Base-by-base conservation (phyloP, 2,888 invertebrate species). In the Lissonota sp. region DNA sequence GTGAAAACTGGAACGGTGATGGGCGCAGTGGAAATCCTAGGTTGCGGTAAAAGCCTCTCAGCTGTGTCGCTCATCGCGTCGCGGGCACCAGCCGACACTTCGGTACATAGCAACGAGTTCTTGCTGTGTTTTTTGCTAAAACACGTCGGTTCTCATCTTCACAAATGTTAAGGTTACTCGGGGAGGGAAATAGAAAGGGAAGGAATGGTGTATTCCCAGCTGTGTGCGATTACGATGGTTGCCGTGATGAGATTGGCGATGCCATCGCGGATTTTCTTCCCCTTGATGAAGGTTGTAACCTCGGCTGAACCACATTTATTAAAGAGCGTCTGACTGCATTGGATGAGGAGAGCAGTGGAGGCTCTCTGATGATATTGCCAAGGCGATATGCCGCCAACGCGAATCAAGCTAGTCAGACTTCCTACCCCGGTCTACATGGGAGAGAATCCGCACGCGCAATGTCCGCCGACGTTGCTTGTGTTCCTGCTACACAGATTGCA, bases 231-330 rank as follows among this genome's bases (percentile, higher is more conserved):
- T 87, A 86, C 71, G 86, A 79, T 82, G 85, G 85, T 14, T 86
- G 86, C 85, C 87, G 87, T 88, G 89, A 87, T 89, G 88, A 88
- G 88, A 90, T 90, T 89, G 88, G 84, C 85, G 88, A 89, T 90
- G 86, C 86, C 89, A 90, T 90, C 90, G 26, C 26, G 86, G 86
- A 84, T 87, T 66, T 88, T 88, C 89, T 89, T 87, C 87, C 82
- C 86, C 84, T 84, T 90, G 90, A 90, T 90, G 90, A 90, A 90
- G 90, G 90, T 89, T 90, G 88, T 87, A 89, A 90, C 89, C 90
- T 88, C 87, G 85, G 81, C 86, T 78, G 84, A 87, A 87, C 86
- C 86, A 87, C 90, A 88, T 90, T 90, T 90, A 90, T 90, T 90
- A 88, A 90, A 88, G 26, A 26, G 70, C 85, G 87, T 84, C 87